Conservation (phyloP, 2,888 invertebrate species). For the Folsomia candida region DNA sequence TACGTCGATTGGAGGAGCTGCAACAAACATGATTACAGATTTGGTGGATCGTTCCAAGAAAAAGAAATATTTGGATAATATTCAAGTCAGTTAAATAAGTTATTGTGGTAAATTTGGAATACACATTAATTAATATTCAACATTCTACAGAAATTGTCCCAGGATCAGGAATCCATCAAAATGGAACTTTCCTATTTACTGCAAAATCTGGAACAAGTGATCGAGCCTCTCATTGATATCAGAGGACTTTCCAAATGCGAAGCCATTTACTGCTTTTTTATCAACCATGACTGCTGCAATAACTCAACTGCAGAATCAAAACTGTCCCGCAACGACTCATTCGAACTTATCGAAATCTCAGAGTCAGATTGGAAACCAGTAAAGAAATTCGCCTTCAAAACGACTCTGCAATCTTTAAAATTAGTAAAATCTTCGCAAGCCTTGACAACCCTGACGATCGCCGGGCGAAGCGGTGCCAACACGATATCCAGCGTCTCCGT, state of each 20-base stretch:
- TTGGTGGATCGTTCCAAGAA: background rate
- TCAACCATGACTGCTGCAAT: background rate
- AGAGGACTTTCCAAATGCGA: background rate
- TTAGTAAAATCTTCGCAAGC: background rate
- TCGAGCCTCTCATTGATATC: background rate
- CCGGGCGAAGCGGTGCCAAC: background rate
- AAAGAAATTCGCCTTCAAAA: slow-evolving; percentile 5
- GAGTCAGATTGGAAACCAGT: background rate
- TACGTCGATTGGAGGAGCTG: slow-evolving; percentile 2
- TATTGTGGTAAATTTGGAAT: too few relatives aligned
- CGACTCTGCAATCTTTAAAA: background rate
- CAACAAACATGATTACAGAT: slow-evolving; percentile 10
- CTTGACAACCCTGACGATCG: background rate
- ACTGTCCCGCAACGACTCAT: background rate
- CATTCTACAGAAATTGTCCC: too few relatives aligned
- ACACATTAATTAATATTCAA: too few relatives aligned
- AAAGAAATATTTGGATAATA: background rate
- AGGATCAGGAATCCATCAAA: background rate
- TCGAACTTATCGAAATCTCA: background rate
- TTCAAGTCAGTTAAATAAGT: too few relatives aligned
- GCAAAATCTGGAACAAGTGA: background rate
- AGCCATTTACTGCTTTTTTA: background rate
- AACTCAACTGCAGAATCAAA: background rate
- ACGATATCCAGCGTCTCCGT: background rate
- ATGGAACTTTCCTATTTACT: background rate